A percentile compares a stretch with the other conserved stretches of the same genome.
These are phyloP conservation scores for Nemapogon koenigi DNA, from an alignment of 2,888 invertebrate species.

Conservation along the genomic window DNA sequence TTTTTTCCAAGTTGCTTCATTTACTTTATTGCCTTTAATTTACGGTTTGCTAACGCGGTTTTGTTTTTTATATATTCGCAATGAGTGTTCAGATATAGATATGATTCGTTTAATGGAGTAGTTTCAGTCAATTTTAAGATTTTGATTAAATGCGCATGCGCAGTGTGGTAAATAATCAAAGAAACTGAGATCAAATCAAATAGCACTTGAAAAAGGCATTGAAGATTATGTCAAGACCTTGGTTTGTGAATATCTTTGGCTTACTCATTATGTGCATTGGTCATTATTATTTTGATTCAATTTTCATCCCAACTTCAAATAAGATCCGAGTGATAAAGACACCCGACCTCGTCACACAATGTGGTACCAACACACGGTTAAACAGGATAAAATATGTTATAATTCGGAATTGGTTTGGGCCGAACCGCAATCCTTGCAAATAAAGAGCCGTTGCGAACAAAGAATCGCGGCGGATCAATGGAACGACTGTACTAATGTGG, in stretches of 20 bases:
- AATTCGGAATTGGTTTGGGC: constrained; percentile 6
- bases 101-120: no score
- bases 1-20: constrained; percentile 5
- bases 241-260: no score
- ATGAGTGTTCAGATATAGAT: no score
- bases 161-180: no score
- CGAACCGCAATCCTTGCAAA: constrained; percentile 8
- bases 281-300: no score
- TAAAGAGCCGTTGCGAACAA: constrained; percentile 25
- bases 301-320: constrained; percentile 3
- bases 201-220: no score
- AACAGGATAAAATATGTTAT: constrained; percentile 8
- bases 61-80: no score
- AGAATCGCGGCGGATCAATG: constrained; percentile 37
- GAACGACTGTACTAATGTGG: constrained; percentile 53
- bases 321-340: constrained; percentile 6
- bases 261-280: no score
- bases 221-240: no score
- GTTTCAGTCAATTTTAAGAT: no score
- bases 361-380: constrained; percentile 4
- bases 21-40: constrained; percentile 9
- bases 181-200: no score
- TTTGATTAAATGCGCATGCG: no score
- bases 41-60: constrained; percentile 1
- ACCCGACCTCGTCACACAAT: constrained; percentile 7